phyloP scores from a whole-genome alignment of 2,113 vertebrate genomes.

The Campylorhamphus procurvoides region DNA sequence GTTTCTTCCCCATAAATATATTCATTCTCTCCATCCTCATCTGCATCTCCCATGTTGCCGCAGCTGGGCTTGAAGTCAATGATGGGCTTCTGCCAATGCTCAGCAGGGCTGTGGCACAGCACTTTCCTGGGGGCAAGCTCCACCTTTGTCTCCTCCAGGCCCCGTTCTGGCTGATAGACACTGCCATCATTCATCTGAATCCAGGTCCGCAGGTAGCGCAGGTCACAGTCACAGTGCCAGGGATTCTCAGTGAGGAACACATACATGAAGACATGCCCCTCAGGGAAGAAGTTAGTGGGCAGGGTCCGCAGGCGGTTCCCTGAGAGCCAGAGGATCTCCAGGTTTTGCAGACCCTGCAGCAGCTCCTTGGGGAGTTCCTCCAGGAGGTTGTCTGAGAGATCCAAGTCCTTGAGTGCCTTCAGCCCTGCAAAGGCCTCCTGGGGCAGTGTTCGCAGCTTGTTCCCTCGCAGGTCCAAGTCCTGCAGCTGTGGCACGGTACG shows the following conservation, averaged over 20 bases:
- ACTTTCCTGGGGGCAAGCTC: not conserved
- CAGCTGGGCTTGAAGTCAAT: constrained; percentile 10
- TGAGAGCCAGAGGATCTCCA: constrained; percentile 51
- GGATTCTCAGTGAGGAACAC: constrained; percentile 62
- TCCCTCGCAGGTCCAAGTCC: constrained; percentile 54
- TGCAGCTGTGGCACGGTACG: not conserved
- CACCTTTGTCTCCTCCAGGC: constrained; percentile 10
- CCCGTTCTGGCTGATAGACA: not conserved
- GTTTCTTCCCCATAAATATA: not conserved
- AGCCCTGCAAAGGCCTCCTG: not conserved
- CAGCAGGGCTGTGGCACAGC: constrained; percentile 14
- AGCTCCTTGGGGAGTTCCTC: constrained; percentile 23
- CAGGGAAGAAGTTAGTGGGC: constrained; percentile 13
- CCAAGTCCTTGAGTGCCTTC: not conserved
- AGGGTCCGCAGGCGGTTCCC: constrained; percentile 21
- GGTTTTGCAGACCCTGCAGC: not conserved
- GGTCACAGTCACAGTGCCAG: constrained; percentile 56
- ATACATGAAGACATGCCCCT: not conserved
- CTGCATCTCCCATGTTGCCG: rapidly evolving
- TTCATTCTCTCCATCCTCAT: not conserved
- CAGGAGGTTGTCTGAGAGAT: constrained; percentile 54
- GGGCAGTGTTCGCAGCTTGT: not conserved
- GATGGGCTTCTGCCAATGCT: not conserved
- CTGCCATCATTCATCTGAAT: not conserved
- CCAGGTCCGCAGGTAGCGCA: constrained; percentile 54